A percentile compares a stretch with the other conserved stretches of the same genome.
phyloP scores from a whole-genome alignment of 2,888 invertebrate genomes.

The Megaustenia siamemsis region DNA sequence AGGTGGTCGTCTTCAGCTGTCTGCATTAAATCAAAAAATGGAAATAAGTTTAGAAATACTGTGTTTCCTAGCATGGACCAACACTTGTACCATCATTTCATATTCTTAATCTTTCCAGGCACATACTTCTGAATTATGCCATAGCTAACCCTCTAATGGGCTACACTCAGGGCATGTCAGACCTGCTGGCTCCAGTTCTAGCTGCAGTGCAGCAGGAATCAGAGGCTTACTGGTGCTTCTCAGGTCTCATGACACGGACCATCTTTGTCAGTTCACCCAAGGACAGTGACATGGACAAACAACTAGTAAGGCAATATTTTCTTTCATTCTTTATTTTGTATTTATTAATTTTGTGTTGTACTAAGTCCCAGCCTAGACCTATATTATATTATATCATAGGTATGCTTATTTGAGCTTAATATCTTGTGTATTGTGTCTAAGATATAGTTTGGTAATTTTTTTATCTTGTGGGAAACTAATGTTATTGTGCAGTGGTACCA shows the following conservation, averaged over 20 bases:
- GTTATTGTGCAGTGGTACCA: too few relatives aligned
- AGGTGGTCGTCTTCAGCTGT: background rate
- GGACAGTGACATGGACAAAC: conserved; percentile 95
- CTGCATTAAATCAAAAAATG: background rate
- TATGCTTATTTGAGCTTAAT: too few relatives aligned
- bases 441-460: too few relatives aligned
- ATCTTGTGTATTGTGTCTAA: too few relatives aligned
- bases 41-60: background rate
- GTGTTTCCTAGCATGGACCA: background rate
- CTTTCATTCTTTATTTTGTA: background rate
- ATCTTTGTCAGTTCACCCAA: conserved; percentile 97
- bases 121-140: conserved; percentile 95
- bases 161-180: conserved; percentile 82
- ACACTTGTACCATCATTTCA: background rate
- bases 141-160: conserved; percentile 85
- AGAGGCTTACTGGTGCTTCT: conserved; percentile 82
- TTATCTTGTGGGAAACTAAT: too few relatives aligned
- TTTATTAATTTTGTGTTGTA: too few relatives aligned
- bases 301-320: conserved; percentile 84
- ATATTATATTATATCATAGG: too few relatives aligned
- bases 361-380: too few relatives aligned
- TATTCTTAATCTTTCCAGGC: conserved; percentile 73
- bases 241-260: conserved; percentile 83
- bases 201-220: conserved; percentile 81
- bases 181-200: conserved; percentile 81